Conservation (phyloP, 2,797 vertebrate species). For the Phoxinus dragarum region DNA sequence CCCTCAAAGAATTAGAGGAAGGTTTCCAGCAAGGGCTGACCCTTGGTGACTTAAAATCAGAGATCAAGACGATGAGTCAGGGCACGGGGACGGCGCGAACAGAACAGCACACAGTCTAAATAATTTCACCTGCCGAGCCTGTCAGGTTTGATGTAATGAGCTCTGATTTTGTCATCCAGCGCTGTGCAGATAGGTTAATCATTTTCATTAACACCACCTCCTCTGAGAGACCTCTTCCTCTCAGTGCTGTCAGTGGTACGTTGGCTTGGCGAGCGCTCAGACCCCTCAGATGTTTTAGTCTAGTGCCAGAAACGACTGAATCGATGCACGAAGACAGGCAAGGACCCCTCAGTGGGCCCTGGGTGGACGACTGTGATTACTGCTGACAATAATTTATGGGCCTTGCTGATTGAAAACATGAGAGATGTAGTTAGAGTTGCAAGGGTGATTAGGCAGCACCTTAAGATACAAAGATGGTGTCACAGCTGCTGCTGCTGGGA, state of each 20-base stretch:
- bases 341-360: slow-evolving; percentile 70
- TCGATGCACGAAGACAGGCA: slow-evolving; percentile 73
- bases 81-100: background rate
- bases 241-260: slow-evolving; percentile 58
- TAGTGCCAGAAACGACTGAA: slow-evolving; percentile 70
- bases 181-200: slow-evolving; percentile 62
- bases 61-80: slow-evolving; percentile 51
- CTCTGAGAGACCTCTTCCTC: slow-evolving; percentile 61
- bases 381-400: slow-evolving; percentile 80
- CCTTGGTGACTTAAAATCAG: slow-evolving; percentile 52
- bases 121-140: slow-evolving; percentile 33
- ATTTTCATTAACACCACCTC: slow-evolving; percentile 66
- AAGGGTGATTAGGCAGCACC: slow-evolving; percentile 71
- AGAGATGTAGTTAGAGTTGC: slow-evolving; percentile 70
- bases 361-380: slow-evolving; percentile 77
- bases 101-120: slow-evolving; percentile 57
- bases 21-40: slow-evolving; percentile 57
- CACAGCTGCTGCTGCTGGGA: slow-evolving; percentile 77
- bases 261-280: slow-evolving; percentile 58
- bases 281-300: slow-evolving; percentile 66
- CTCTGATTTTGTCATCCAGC: slow-evolving; percentile 49
- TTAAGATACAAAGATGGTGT: slow-evolving; percentile 79
- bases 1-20: slow-evolving; percentile 51
- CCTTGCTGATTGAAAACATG: slow-evolving; percentile 77
- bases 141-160: slow-evolving; percentile 58